Conservation (phyloP, 1,140 invertebrate species). For the Idris sp. region DNA sequence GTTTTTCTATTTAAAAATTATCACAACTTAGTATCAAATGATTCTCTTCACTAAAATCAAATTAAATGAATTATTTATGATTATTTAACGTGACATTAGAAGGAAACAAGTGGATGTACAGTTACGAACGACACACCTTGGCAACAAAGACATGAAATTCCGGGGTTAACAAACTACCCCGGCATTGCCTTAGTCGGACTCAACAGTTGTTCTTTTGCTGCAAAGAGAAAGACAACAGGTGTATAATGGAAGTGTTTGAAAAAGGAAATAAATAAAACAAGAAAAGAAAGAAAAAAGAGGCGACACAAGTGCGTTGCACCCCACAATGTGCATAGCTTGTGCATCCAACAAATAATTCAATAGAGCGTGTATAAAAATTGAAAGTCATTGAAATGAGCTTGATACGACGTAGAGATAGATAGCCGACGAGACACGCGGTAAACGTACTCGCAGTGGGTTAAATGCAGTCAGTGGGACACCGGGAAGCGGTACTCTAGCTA, state of each 20-base stretch:
- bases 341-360: conserved; percentile 32
- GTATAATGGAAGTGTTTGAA: no score
- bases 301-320: conserved; percentile 31
- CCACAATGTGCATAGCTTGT: conserved; percentile 4
- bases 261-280: no score
- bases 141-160: conserved; percentile 33
- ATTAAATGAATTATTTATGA: no score
- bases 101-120: conserved; percentile 7
- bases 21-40: no score
- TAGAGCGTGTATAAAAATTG: conserved; percentile 34
- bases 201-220: conserved; percentile 43
- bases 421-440: conserved; percentile 37
- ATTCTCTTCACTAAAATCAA: no score
- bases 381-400: conserved; percentile 40
- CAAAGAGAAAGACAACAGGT: no score
- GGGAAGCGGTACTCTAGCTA: conserved; percentile 41
- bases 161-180: conserved; percentile 48
- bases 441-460: conserved; percentile 53
- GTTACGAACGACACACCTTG: conserved; percentile 14
- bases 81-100: conserved; percentile 16
- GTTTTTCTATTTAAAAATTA: no score
- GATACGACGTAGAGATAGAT: no score
- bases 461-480: conserved; percentile 56
- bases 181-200: conserved; percentile 14
- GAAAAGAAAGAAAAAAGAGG: no score